Evolutionary conservation across 2,797 vertebrate species (phyloP).

Genomic region (Lagorchestes hirsutus): DNA sequence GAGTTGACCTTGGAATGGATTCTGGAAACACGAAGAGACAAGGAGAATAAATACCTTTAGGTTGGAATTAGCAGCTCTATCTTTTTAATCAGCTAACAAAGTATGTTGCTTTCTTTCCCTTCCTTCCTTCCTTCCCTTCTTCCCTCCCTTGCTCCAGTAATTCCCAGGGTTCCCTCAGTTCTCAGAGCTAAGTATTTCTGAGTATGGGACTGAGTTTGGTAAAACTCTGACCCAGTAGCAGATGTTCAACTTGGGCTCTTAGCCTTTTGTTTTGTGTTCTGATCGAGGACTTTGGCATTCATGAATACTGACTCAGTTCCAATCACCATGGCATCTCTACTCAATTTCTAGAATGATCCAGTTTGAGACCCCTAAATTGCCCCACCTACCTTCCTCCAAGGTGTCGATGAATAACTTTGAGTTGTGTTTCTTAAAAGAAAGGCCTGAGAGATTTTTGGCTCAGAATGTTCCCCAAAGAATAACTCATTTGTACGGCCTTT

Average conservation of each 20-base stretch:
- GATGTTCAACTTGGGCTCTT: constrained; percentile 59
- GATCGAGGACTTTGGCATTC: constrained; percentile 55
- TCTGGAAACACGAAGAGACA: neutral
- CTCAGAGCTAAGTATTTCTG: neutral
- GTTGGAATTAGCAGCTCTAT: neutral
- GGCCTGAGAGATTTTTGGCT: neutral
- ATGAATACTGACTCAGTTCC: constrained; percentile 58
- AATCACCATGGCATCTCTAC: constrained; percentile 47
- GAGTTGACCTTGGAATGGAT: neutral
- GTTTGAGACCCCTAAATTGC: constrained; percentile 46
- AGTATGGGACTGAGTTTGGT: neutral
- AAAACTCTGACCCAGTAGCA: constrained; percentile 60
- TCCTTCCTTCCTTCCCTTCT: too few relatives aligned
- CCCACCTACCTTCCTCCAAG: neutral
- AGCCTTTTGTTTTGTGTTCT: constrained; percentile 58
- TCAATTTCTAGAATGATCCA: constrained; percentile 19
- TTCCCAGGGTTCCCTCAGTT: neutral
- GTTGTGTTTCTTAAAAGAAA: constrained; percentile 26
- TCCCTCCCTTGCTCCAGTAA: neutral
- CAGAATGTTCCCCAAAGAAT: neutral
- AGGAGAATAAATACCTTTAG: neutral
- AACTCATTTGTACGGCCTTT: neutral
- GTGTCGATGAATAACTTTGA: constrained; percentile 1
- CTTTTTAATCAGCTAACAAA: neutral
- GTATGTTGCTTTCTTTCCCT: neutral